Evolutionary conservation across 2,888 invertebrate genomes (phyloP).

Genomic region (Tubulanus polymorphus): DNA sequence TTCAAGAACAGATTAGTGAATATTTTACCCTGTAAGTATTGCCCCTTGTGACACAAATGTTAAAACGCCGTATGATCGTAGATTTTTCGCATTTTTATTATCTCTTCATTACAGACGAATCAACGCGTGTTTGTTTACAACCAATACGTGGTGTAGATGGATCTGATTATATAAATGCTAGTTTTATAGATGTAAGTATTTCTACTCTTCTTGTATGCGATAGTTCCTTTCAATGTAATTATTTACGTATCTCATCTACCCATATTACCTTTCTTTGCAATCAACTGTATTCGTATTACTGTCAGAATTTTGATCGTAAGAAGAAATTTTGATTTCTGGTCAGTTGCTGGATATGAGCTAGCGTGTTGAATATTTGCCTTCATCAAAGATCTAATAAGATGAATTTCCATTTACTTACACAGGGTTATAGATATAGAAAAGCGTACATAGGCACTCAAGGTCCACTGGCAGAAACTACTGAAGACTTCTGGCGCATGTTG

Average conservation of each 20-base stretch:
- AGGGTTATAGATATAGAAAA: conserved; percentile 64
- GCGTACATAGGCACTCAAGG: conserved; percentile 99
- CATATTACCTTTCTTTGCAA: too few species aligned
- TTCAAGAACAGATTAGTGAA: conserved; percentile 97
- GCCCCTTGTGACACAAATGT: too few species aligned
- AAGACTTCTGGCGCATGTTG: conserved; percentile 99
- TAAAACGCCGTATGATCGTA: too few species aligned
- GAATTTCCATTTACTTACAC: conserved; percentile 4
- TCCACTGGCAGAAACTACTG: conserved; percentile 90
- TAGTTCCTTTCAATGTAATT: too few species aligned
- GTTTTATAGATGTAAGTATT: conserved; percentile 79
- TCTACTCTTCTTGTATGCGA: not conserved
- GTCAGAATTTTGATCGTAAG: too few species aligned
- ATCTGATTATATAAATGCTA: conserved; percentile 98
- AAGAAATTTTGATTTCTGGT: too few species aligned
- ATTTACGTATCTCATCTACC: too few species aligned
- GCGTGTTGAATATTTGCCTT: too few species aligned
- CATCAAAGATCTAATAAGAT: too few species aligned
- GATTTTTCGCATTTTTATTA: not conserved
- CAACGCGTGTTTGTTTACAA: conserved; percentile 86
- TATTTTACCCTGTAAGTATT: conserved; percentile 79
- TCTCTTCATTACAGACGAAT: conserved; percentile 63
- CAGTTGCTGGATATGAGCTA: too few species aligned
- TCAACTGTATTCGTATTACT: too few species aligned
- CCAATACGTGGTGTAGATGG: conserved; percentile 84